Percentiles rank a stretch among this genome's conserved stretches.
Conservation (phyloP, 2,888 invertebrate species). For the Himalopsyche anomala region DNA sequence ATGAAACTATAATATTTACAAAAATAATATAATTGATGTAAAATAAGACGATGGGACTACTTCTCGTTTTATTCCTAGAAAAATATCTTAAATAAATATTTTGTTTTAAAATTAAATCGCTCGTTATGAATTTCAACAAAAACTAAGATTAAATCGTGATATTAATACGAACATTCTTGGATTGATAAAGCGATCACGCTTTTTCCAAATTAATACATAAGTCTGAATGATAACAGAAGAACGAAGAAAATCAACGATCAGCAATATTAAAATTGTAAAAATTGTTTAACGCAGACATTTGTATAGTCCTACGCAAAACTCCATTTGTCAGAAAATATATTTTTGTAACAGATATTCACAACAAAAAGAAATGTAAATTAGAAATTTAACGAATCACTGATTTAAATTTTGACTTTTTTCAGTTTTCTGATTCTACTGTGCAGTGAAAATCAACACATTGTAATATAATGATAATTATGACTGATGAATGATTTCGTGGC, state of each 20-base stretch:
- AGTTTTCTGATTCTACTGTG: not conserved
- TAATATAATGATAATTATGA: no score
- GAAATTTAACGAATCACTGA: conserved; percentile 46
- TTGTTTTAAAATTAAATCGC: no score
- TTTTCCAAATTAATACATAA: not conserved
- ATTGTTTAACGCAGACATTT: not conserved
- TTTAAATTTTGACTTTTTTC: conserved; percentile 14
- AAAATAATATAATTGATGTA: no score
- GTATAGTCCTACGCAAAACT: conserved; percentile 1
- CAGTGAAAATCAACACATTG: conserved; percentile 5
- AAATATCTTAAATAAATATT: no score
- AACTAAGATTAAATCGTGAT: no score
- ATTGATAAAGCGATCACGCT: no score
- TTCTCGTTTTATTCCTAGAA: no score
- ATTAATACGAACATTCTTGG: no score
- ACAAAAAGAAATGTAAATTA: conserved; percentile 34
- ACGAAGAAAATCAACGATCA: not conserved
- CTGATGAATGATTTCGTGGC: no score
- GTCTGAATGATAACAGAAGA: not conserved
- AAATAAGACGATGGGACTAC: no score
- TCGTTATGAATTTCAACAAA: no score
- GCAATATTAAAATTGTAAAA: conserved; percentile 10
- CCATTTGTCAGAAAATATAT: conserved; percentile 33
- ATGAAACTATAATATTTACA: no score
- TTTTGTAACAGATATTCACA: conserved; percentile 5